Evolutionary conservation across 2,113 vertebrate species (phyloP).

Genomic region (Prinia subflava): DNA sequence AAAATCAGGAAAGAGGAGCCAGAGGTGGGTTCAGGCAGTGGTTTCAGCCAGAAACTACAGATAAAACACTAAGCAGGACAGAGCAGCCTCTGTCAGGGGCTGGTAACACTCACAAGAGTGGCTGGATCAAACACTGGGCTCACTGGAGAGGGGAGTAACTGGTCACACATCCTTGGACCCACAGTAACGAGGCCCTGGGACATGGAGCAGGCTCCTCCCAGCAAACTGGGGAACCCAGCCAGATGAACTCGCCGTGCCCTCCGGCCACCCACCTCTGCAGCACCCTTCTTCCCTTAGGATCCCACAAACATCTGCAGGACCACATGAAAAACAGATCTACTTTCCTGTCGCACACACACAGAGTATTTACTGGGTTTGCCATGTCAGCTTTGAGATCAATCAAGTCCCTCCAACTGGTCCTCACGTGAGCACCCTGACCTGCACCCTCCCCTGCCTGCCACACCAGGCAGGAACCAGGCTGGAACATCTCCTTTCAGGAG

Average conservation of each 20-base stretch:
- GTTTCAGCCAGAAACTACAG: not conserved
- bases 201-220: not conserved
- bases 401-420: not conserved
- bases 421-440: not conserved
- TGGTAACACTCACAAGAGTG: not conserved
- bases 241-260: not conserved
- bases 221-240: not conserved
- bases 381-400: not conserved
- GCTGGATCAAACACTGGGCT: not conserved
- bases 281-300: not conserved
- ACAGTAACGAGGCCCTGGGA: not conserved
- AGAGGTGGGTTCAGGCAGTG: not conserved
- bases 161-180: not conserved
- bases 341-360: not conserved
- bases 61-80: not conserved
- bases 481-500: not conserved
- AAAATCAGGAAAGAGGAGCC: not conserved
- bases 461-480: rapidly evolving
- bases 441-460: not conserved
- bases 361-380: not conserved
- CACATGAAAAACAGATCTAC: rapidly evolving
- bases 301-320: not conserved
- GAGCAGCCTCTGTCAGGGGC: not conserved
- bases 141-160: not conserved
- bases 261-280: not conserved